Evolutionary conservation across 2,797 vertebrate genomes (phyloP).

Genomic region (Cetoscarus ocellatus): DNA sequence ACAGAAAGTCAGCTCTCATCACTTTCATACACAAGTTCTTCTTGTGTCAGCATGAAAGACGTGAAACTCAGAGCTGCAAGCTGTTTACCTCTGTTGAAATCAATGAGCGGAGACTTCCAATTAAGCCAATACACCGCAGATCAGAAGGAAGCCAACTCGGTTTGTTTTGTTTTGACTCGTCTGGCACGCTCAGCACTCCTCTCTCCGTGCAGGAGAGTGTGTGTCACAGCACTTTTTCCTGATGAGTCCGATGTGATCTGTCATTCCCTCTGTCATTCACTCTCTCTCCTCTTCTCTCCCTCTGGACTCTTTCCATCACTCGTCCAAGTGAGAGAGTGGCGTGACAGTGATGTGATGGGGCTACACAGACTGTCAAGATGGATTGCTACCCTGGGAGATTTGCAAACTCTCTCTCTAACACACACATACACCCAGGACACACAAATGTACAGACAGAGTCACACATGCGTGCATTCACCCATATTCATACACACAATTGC

Average conservation of each 20-base stretch:
- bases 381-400: slow-evolving; percentile 77
- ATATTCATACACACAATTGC: slow-evolving; percentile 68
- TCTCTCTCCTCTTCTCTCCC: slow-evolving; percentile 63
- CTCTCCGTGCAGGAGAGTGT: slow-evolving; percentile 51
- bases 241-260: slow-evolving; percentile 73
- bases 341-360: slow-evolving; percentile 82
- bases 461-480: slow-evolving; percentile 63
- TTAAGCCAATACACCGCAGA: slow-evolving; percentile 51
- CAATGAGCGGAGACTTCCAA: slow-evolving; percentile 55
- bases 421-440: slow-evolving; percentile 45
- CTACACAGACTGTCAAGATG: slow-evolving; percentile 81
- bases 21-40: slow-evolving; percentile 35
- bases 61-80: slow-evolving; percentile 37
- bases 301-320: slow-evolving; percentile 76
- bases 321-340: slow-evolving; percentile 65
- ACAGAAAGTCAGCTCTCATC: neutral
- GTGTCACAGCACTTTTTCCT: slow-evolving; percentile 75
- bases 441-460: slow-evolving; percentile 53
- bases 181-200: slow-evolving; percentile 27
- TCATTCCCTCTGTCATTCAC: slow-evolving; percentile 66
- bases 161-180: slow-evolving; percentile 57
- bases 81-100: slow-evolving; percentile 58
- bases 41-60: slow-evolving; percentile 35
- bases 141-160: slow-evolving; percentile 46
- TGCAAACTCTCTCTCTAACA: slow-evolving; percentile 31